These are phyloP conservation scores for Pocillopora damicornis DNA, from an alignment of 64 coral and sea anemone genomes.

Conservation along the genomic window DNA sequence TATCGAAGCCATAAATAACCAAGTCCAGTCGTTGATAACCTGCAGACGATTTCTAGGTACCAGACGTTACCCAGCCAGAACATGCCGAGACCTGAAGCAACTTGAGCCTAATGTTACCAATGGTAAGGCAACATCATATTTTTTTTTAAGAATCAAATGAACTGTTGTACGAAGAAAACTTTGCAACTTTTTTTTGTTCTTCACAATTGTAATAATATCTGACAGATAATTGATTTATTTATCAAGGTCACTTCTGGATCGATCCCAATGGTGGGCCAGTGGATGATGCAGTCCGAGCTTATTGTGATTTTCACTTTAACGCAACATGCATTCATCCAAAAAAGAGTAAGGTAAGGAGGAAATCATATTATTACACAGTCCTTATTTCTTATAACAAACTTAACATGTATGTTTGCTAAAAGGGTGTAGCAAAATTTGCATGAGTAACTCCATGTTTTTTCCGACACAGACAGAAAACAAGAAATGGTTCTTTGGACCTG, in stretches of 20 bases:
- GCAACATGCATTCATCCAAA: conserved; percentile 56
- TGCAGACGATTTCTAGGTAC: conserved; percentile 36
- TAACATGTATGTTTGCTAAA: neutral
- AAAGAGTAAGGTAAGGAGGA: conserved; percentile 37
- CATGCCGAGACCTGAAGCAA: conserved; percentile 52
- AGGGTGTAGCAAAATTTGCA: neutral
- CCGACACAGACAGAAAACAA: conserved; percentile 52
- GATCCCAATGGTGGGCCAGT: conserved; percentile 49
- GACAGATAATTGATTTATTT: neutral
- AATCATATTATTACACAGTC: neutral
- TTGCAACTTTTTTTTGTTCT: neutral
- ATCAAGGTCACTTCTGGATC: conserved; percentile 54
- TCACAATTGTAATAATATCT: neutral
- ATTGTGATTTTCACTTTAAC: conserved; percentile 46
- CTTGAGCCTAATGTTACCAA: conserved; percentile 33
- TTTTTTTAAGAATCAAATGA: no score
- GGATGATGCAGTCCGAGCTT: conserved; percentile 42
- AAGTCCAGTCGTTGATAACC: conserved; percentile 16
- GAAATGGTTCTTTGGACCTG: conserved; percentile 58
- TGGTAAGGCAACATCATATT: neutral
- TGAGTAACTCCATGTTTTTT: neutral
- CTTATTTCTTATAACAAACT: neutral
- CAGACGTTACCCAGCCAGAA: conserved; percentile 51
- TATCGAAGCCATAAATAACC: conserved; percentile 8
- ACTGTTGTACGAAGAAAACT: neutral